Percentiles rank a stretch among this genome's conserved stretches.
These are phyloP conservation scores for Harlomillsia oculata DNA, from an alignment of 1,140 invertebrate species.

Conservation along the genomic window DNA sequence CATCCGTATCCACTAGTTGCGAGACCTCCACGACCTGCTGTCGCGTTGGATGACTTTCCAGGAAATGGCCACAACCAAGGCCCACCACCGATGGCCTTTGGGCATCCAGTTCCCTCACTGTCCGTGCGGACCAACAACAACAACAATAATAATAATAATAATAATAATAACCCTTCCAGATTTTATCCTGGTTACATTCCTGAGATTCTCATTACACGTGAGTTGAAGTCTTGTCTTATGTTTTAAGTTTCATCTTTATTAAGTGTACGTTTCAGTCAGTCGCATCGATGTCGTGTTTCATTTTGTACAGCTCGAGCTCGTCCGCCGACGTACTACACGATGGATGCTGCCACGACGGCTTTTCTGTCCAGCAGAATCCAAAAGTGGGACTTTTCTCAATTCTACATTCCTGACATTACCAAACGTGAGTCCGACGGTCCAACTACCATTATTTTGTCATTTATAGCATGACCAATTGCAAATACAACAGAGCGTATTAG, in stretches of 20 bases:
- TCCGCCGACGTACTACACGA: slow-evolving; percentile 30
- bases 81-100: too few relatives aligned
- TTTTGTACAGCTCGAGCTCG: slow-evolving; percentile 22
- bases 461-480: too few relatives aligned
- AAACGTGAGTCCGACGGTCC: slow-evolving; percentile 13
- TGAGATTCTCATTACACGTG: slow-evolving; percentile 35
- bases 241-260: too few relatives aligned
- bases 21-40: too few relatives aligned
- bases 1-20: too few relatives aligned
- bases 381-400: slow-evolving; percentile 34
- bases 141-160: slow-evolving; percentile 2
- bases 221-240: neutral
- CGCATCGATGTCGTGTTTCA: too few relatives aligned
- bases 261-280: too few relatives aligned
- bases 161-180: slow-evolving; percentile 3
- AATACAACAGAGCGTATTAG: neutral
- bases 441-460: neutral
- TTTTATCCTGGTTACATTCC: slow-evolving; percentile 35
- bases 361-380: slow-evolving; percentile 34
- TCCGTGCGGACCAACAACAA: too few relatives aligned
- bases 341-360: slow-evolving; percentile 35
- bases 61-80: too few relatives aligned
- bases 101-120: too few relatives aligned
- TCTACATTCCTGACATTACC: slow-evolving; percentile 27
- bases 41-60: too few relatives aligned